Base-by-base conservation (phyloP, 2,888 invertebrate species). In the Polymixis flavicincta region DNA sequence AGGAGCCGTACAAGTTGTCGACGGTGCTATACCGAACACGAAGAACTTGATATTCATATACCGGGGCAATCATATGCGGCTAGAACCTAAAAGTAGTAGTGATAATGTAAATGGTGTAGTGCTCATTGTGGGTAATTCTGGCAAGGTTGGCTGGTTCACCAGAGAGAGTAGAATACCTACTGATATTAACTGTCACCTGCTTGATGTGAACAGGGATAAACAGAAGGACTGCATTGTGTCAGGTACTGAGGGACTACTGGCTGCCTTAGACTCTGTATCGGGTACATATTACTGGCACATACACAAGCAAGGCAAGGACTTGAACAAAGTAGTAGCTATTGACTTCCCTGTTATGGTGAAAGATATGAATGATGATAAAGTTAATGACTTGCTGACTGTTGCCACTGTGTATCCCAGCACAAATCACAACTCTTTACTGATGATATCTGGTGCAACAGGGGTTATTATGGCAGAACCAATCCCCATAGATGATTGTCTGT, bases 11-110 rank as follows among this genome's bases (percentile, higher is more conserved):
- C 97, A 97, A 92, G 97, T 98, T 0, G 98, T 98, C 0, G 96
- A 97, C 61, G 98, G 98, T 0, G 94, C 97, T 2, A 95, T 97
- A 75, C 97, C 97, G 55, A 97, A 97, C 87, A 97, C 97, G 61
- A 97, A 97, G 86, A 98, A 98, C 93, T 93, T 98, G 61, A 97
- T 98, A 85, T 97, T 98, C 86, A 97, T 98, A 78, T 97, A 98
- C 88, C 97, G 98, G 75, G 98, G 98, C 11, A 97, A 97, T 90
- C 96, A 97, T 69, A 97, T 97, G 93, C 97, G 92, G 73, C 88
- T 96, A 71, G 94, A 95, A 9, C 97, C 97, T 67, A 95, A 95
- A 79, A 93, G 94, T 78, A 94, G 94, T 76, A 89, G 94, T 80
- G 93, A 95, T 50, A 96, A 96, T 89, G 96, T 97, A 3, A 97